Evolutionary conservation across 2,888 invertebrate genomes (phyloP), one percentile per base, ranked within the genome.

Genomic region (Lepidonotus clava): DNA sequence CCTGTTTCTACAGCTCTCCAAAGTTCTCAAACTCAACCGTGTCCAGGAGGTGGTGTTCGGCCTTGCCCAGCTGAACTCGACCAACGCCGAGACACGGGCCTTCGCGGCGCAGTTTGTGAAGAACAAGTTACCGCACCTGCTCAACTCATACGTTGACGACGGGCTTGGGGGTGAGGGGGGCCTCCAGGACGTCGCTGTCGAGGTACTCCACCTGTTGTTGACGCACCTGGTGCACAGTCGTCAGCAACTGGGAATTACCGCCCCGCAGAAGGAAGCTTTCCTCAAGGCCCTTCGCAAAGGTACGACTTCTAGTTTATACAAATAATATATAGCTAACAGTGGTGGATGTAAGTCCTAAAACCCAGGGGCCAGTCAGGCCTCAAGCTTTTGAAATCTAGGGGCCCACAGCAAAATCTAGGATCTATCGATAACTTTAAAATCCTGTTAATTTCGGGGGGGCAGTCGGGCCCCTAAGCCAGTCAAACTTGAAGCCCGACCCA

Each of bases 41-140:
- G 96, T 98, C 77, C 97, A 98, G 95, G 98, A 98, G 95, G 97
- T 98, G 92, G 96, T 97, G 84, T 96, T 98, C 95, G 97, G 97
- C 87, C 95, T 98, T 92, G 97, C 97, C 88, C 95, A 98, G 90
- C 96, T 97, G 90, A 96, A 97, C 93, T 98, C 98, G 28, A 96
- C 96, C 71, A 97, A 96, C 94, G 93, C 96, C 80, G 98, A 98
- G 92, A 96, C 97, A 87, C 95, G 96, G 88, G 95, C 95, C 90
- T 95, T 96, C 92, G 97, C 98, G 40, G 95, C 96, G 91, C 96
- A 96, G 92, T 97, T 97, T 94, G 95, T 98, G 87, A 96, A 96
- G 93, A 96, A 96, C 94, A 96, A 97, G 93, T 95, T 98, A 89
- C 97, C 98, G 87, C 96, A 97, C 93, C 95, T 98, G 89, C 89